These are phyloP conservation scores for Liolophura sinensis DNA, from an alignment of 1,140 invertebrate species.

Conservation along the genomic window DNA sequence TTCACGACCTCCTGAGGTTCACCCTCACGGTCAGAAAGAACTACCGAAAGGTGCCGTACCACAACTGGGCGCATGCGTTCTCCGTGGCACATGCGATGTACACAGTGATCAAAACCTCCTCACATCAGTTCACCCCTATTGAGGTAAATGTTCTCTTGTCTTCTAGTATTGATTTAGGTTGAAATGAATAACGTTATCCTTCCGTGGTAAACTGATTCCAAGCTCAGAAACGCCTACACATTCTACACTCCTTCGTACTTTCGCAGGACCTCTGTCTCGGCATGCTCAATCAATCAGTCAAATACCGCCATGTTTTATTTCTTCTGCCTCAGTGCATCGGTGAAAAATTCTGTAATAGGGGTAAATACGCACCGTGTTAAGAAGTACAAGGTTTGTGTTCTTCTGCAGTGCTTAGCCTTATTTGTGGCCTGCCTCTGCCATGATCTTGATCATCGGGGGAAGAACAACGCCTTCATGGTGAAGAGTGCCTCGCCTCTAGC, in stretches of 20 bases:
- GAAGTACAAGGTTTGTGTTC: neutral
- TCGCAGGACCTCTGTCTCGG: no score
- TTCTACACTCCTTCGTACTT: no score
- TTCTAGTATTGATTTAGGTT: no score
- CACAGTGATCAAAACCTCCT: slow-evolving; percentile 69
- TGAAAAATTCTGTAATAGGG: no score
- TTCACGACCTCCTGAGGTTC: slow-evolving; percentile 70
- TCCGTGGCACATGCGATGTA: slow-evolving; percentile 83
- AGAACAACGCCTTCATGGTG: slow-evolving; percentile 95
- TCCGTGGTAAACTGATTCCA: no score
- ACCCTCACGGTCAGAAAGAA: slow-evolving; percentile 81
- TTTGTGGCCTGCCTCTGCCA: slow-evolving; percentile 96
- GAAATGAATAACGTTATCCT: no score
- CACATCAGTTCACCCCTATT: slow-evolving; percentile 64
- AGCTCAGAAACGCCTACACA: no score
- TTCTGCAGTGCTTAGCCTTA: slow-evolving; percentile 81
- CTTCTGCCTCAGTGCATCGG: no score
- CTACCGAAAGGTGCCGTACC: slow-evolving; percentile 77
- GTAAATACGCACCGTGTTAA: neutral
- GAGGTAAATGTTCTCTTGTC: slow-evolving; percentile 61
- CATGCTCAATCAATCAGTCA: no score
- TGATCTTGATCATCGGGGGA: slow-evolving; percentile 92
- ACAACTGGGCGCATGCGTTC: slow-evolving; percentile 85
- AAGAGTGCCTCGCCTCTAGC: slow-evolving; percentile 79
- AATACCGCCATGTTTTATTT: no score